Conservation (phyloP, 2,888 invertebrate genomes). For the Lepidochitona cinerea region DNA sequence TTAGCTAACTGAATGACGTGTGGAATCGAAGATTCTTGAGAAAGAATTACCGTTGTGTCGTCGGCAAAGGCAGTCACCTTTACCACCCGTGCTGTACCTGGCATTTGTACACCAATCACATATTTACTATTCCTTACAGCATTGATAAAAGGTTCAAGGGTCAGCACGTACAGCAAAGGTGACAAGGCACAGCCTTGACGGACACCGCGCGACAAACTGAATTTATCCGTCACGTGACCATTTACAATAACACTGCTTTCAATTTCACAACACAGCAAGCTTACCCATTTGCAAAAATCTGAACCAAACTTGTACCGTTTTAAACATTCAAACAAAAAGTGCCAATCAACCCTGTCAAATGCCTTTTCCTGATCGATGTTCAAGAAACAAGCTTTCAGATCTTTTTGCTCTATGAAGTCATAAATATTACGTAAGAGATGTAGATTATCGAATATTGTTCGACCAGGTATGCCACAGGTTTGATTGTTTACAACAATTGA, state of each 20-base stretch:
- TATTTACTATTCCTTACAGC: not conserved
- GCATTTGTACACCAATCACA: constrained; percentile 20
- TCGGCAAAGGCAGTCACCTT: constrained; percentile 20
- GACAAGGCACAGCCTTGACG: constrained; percentile 1
- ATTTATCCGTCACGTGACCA: not conserved
- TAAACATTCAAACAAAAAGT: constrained; percentile 33
- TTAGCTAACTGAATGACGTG: not conserved
- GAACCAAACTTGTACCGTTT: constrained; percentile 24
- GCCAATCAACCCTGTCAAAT: constrained; percentile 37
- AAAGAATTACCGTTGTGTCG: constrained; percentile 11
- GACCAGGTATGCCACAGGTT: constrained; percentile 31
- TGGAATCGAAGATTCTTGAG: constrained; percentile 7
- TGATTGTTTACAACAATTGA: too few species aligned
- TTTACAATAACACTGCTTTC: not conserved
- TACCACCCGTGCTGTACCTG: not conserved
- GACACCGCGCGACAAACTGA: constrained; percentile 7
- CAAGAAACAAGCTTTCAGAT: constrained; percentile 29
- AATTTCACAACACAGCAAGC: constrained; percentile 28
- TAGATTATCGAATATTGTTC: constrained; percentile 37
- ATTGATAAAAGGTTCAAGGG: not conserved
- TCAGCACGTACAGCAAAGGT: not conserved
- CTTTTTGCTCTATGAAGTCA: constrained; percentile 34
- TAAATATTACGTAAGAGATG: constrained; percentile 32
- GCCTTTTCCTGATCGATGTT: constrained; percentile 42
- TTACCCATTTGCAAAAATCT: not conserved